Percentiles rank a stretch among this genome's conserved stretches.
phyloP scores from a whole-genome alignment of 2,888 invertebrate genomes.

The Drosophila tanythrix region DNA sequence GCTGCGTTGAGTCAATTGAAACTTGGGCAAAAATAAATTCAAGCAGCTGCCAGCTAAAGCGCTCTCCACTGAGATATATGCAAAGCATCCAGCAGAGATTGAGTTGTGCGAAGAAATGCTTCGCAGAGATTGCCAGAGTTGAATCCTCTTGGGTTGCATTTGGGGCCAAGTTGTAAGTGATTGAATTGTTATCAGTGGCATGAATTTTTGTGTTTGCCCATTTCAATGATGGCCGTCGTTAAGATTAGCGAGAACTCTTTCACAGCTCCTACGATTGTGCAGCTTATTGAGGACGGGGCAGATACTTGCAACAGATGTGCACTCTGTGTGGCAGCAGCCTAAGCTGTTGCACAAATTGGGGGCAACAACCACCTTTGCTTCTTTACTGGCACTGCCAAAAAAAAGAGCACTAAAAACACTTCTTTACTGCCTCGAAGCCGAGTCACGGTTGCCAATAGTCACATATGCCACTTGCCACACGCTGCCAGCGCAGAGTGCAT shows the following conservation, averaged over 20 bases:
- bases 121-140: conserved; percentile 29
- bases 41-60: conserved; percentile 46
- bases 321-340: conserved; percentile 2
- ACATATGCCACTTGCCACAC: conserved; percentile 20
- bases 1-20: conserved; percentile 57
- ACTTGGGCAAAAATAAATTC: conserved; percentile 50
- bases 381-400: conserved; percentile 12
- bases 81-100: conserved; percentile 9
- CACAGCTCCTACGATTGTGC: background rate
- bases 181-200: conserved; percentile 71
- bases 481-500: conserved; percentile 20
- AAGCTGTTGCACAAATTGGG: conserved; percentile 28
- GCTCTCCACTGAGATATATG: conserved; percentile 23
- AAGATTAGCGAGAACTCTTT: conserved; percentile 16
- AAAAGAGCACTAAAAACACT: conserved; percentile 19
- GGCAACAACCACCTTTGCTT: conserved; percentile 6
- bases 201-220: conserved; percentile 57
- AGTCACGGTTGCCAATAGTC: conserved; percentile 32
- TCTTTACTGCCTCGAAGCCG: conserved; percentile 45
- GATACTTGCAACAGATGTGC: background rate
- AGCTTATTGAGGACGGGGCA: background rate
- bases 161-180: conserved; percentile 68
- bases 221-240: conserved; percentile 41
- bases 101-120: conserved; percentile 3
- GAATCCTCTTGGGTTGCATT: conserved; percentile 55